These are phyloP conservation scores for Trachythela sp. DNA, from an alignment of 64 coral and sea anemone species.

Conservation along the genomic window DNA sequence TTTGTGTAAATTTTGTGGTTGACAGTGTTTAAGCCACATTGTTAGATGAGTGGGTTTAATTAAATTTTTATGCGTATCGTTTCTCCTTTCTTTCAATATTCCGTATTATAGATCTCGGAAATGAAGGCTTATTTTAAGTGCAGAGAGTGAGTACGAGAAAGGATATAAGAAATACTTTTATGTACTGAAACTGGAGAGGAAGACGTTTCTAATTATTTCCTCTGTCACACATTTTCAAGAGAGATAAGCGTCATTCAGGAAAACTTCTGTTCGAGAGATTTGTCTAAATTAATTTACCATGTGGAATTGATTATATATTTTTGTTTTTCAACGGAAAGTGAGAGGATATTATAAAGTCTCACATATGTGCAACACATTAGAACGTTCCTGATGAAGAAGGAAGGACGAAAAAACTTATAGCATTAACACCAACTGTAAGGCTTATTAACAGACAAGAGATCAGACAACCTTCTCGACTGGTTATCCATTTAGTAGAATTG, in stretches of 20 bases:
- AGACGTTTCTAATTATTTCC: not conserved
- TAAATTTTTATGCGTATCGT: not conserved
- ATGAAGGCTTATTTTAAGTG: no score
- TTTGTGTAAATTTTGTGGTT: not conserved
- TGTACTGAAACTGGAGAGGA: not conserved
- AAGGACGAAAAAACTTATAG: not conserved
- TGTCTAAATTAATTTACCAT: constrained; percentile 3
- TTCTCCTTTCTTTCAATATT: not conserved
- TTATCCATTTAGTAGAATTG: not conserved
- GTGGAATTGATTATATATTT: not conserved
- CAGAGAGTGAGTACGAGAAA: not conserved
- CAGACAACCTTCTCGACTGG: not conserved
- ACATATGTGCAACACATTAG: not conserved
- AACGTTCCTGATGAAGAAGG: not conserved
- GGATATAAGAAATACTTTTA: not conserved
- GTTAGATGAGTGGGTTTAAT: not conserved
- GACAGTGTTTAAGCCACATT: not conserved
- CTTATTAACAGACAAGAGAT: not conserved
- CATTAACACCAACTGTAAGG: not conserved
- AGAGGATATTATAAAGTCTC: constrained; percentile 9
- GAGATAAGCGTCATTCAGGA: constrained; percentile 7
- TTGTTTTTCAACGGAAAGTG: constrained; percentile 8
- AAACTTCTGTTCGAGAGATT: constrained; percentile 8
- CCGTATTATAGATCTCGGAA: not conserved
- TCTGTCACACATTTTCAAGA: constrained; percentile 1